Percentiles rank a stretch among this genome's conserved stretches.
These are phyloP conservation scores for Temnopleurus reevesii DNA, from an alignment of 53 echinoderm and acorn worm species.

Conservation along the genomic window DNA sequence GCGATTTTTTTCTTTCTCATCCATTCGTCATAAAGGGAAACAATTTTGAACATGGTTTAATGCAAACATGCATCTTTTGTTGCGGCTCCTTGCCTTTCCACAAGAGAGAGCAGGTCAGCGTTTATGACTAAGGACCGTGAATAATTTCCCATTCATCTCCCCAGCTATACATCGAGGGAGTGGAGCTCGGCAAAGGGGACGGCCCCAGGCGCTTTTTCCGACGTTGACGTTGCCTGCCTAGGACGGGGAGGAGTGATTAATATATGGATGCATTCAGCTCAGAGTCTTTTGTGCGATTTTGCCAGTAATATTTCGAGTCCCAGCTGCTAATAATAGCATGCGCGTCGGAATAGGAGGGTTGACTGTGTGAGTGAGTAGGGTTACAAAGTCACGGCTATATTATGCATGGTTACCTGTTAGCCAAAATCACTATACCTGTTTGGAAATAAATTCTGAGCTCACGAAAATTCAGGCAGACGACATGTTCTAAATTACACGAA, in stretches of 20 bases:
- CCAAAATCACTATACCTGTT: neutral
- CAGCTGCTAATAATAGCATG: conserved; percentile 59
- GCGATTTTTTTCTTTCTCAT: conserved; percentile 14
- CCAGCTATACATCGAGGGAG: conserved; percentile 38
- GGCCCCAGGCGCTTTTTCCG: conserved; percentile 47
- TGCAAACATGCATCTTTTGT: conserved; percentile 49
- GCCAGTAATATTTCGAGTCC: conserved; percentile 42
- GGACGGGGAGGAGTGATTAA: conserved; percentile 39
- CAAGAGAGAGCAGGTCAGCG: conserved; percentile 42
- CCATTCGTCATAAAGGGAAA: conserved; percentile 9
- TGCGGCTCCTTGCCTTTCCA: conserved; percentile 40
- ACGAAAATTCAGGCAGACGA: conserved; percentile 19
- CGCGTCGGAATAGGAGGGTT: conserved; percentile 6
- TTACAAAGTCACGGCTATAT: conserved; percentile 40
- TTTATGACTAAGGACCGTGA: conserved; percentile 63
- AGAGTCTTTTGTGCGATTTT: conserved; percentile 58
- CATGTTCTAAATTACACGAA: neutral
- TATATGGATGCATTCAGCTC: conserved; percentile 50
- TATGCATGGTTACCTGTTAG: conserved; percentile 23
- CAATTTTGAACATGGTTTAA: conserved; percentile 54
- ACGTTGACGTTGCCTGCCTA: conserved; percentile 24
- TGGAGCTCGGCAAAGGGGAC: conserved; percentile 42
- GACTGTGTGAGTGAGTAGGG: conserved; percentile 14
- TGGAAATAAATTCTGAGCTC: too few relatives aligned
- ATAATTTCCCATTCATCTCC: conserved; percentile 52